Conservation (phyloP, 2,888 invertebrate genomes). For the Tortricodes alternella region DNA sequence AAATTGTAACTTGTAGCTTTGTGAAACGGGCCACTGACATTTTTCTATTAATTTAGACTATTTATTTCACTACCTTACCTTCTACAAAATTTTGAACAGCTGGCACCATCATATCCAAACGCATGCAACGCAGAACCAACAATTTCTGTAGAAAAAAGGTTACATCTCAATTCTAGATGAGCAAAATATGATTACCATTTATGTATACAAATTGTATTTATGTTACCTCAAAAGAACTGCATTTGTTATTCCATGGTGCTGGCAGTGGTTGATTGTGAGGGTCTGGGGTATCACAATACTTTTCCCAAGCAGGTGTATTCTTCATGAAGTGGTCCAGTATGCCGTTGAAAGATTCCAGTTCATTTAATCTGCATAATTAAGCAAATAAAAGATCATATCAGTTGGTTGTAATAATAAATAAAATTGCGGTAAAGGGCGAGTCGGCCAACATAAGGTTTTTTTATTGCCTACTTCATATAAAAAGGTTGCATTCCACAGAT, state of each 20-base stretch:
- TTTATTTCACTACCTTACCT: constrained; percentile 58
- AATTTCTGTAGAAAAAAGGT: constrained; percentile 82
- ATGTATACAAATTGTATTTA: too few relatives aligned
- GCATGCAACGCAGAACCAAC: constrained; percentile 89
- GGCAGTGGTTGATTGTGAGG: constrained; percentile 89
- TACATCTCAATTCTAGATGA: neutral
- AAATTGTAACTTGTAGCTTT: too few relatives aligned
- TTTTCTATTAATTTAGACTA: neutral
- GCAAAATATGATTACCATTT: too few relatives aligned
- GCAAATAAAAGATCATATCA: neutral
- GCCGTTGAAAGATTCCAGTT: constrained; percentile 77
- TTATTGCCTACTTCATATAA: too few relatives aligned
- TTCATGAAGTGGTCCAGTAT: constrained; percentile 85
- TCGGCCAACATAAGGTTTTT: too few relatives aligned
- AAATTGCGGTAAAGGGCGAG: too few relatives aligned
- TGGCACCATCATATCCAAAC: constrained; percentile 94
- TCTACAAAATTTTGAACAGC: constrained; percentile 88
- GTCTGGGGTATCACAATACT: constrained; percentile 87
- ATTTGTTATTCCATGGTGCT: constrained; percentile 84
- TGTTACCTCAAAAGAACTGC: constrained; percentile 85
- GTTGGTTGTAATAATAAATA: too few relatives aligned
- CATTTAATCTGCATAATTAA: constrained; percentile 63
- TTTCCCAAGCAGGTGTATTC: constrained; percentile 86
- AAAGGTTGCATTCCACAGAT: too few relatives aligned
- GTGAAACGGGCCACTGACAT: too few relatives aligned